Base-by-base conservation (phyloP, 2,888 invertebrate genomes). In the Drosophila testacea region DNA sequence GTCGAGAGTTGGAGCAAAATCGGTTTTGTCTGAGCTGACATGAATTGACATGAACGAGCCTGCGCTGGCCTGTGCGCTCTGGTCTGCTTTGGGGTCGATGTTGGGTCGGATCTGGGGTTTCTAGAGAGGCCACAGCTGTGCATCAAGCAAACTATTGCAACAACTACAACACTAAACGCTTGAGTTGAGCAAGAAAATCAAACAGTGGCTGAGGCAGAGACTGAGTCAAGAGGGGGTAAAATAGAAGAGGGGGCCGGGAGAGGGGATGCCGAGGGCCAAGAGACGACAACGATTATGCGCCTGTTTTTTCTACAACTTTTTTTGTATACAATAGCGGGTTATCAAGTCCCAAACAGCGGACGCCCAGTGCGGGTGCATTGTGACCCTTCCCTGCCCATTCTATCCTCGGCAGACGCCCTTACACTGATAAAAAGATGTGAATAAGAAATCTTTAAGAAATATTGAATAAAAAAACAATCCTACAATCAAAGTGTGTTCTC, bases 271-370 rank as follows among this genome's bases (percentile, higher is more conserved):
- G 61, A 39, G 27, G 10, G 10, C 39, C 32, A 22, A 39, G 61
- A 44, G 42, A 28, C 39, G 41, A 39, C 64, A 79, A 84, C 90
- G 83, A 85, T 89, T 85, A 88, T 89, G 89, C 85, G 86, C 69
- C 78, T 77, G 71, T 79, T 77, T 61, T 64, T 77, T 69, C 69
- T 61, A 65, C 63, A 68, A 61, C 80, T 66, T 3, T 70, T 81
- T 78, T 72, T 78, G 85, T 87, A 79, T 77, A 90, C 90, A 87
- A 87, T 90, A 82, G 90, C 80, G 77, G 89, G 85, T 84, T 87
- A 87, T 87, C 90, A 87, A 89, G 89, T 69, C 79, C 73, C 85
- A 82, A 86, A 79, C 86, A 82, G 83, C 85, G 71, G 55, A 60
- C 56, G 61, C 41, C 38, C 54, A 64, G 54, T 65, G 65, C 64